Percentiles rank a stretch among this genome's conserved stretches.
Evolutionary conservation across 2,888 invertebrate genomes (phyloP).

Genomic region (Frankliniella intonsa): DNA sequence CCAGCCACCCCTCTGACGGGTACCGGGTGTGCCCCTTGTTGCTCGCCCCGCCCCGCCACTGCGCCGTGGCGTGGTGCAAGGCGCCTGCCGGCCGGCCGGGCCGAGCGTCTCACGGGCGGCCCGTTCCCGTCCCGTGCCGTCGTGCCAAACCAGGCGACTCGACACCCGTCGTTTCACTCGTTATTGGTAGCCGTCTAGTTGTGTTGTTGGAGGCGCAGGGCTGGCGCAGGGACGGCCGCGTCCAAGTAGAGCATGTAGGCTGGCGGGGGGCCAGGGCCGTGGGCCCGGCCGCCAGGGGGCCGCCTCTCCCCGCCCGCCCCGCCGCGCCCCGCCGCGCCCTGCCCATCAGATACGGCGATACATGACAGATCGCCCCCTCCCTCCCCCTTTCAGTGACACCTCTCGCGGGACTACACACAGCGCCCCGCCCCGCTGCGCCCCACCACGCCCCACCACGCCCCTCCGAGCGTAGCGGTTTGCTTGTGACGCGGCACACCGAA

Average conservation of each 20-base stretch:
- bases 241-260: not conserved
- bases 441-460: no score
- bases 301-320: no score
- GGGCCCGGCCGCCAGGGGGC: not conserved
- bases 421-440: no score
- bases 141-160: slow-evolving; percentile 6
- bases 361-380: not conserved
- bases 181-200: slow-evolving; percentile 6
- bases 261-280: not conserved
- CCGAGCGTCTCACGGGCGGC: not conserved
- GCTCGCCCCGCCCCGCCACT: no score
- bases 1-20: no score
- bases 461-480: no score
- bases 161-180: slow-evolving; percentile 25
- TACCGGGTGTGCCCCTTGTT: no score
- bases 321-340: not conserved
- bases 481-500: no score
- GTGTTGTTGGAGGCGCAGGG: not conserved
- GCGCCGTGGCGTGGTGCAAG: not conserved
- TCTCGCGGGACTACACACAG: no score
- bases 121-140: no score
- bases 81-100: not conserved
- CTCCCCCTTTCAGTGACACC: not conserved
- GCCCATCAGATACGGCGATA: slow-evolving; percentile 1
- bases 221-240: not conserved